phyloP scores from a whole-genome alignment of 2,113 vertebrate species.

The Sceloporus tristichus region DNA sequence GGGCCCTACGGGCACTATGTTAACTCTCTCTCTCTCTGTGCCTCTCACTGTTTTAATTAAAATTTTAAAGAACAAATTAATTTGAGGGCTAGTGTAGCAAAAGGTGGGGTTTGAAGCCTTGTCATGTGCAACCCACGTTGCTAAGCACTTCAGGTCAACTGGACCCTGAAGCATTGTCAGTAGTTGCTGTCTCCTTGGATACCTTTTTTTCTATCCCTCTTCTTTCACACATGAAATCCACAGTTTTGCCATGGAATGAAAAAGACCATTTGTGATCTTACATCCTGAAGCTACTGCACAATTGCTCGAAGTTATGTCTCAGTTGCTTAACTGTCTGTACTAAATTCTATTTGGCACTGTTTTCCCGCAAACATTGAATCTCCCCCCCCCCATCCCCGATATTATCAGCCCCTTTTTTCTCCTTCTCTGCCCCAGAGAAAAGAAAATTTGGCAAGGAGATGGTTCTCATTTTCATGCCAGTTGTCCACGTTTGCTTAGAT shows the following conservation, averaged over 20 bases:
- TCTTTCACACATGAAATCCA: neutral
- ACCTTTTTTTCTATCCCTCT: neutral
- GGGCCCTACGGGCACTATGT: neutral
- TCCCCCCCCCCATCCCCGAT: neutral
- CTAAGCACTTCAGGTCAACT: neutral
- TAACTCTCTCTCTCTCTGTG: neutral
- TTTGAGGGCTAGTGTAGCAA: neutral
- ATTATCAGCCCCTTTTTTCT: neutral
- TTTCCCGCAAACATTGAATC: neutral
- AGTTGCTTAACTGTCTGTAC: neutral
- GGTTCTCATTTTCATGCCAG: neutral
- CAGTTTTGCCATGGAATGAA: conserved; percentile 2
- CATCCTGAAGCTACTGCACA: conserved; percentile 25
- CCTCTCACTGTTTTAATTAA: conserved; percentile 6
- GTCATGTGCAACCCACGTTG: neutral
- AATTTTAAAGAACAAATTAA: neutral
- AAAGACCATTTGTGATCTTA: conserved; percentile 17
- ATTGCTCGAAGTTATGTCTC: fast-evolving
- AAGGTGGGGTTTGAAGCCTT: neutral
- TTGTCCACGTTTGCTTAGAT: neutral
- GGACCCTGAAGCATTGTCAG: neutral
- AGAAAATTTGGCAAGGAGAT: neutral
- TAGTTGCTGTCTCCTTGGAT: conserved; percentile 7
- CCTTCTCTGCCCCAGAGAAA: neutral
- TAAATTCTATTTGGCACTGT: conserved; percentile 3